A percentile compares a stretch with the other conserved stretches of the same genome.
These are phyloP conservation scores for Antheraea yamamai DNA, from an alignment of 2,888 invertebrate species.

Conservation along the genomic window DNA sequence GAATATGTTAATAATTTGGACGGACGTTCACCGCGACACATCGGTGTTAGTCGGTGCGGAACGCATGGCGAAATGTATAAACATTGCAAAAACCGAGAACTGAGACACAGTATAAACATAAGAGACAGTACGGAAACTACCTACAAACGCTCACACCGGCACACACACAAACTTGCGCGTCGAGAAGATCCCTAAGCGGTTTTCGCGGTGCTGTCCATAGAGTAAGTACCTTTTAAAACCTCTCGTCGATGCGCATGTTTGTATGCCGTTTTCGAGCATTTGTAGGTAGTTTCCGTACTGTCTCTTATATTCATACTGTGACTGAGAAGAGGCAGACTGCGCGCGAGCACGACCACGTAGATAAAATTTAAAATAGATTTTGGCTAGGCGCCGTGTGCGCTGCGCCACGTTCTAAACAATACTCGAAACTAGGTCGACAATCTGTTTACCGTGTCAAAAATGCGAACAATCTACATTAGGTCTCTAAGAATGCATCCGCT, in stretches of 20 bases:
- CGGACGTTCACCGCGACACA: background rate
- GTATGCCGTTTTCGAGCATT: too few relatives aligned
- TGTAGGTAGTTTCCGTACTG: too few relatives aligned
- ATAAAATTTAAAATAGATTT: slow-evolving; percentile 77
- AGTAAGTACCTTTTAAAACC: too few relatives aligned
- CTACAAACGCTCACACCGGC: too few relatives aligned
- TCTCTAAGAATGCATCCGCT: slow-evolving; percentile 27
- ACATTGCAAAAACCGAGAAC: slow-evolving; percentile 68
- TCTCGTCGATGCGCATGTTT: too few relatives aligned
- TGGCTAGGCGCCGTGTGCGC: slow-evolving; percentile 72
- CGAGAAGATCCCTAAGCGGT: too few relatives aligned
- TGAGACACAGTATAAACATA: too few relatives aligned
- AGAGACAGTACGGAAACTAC: too few relatives aligned
- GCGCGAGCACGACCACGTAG: slow-evolving; percentile 61
- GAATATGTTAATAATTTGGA: background rate
- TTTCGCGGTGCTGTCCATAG: too few relatives aligned
- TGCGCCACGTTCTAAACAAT: slow-evolving; percentile 60
- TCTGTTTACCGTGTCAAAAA: slow-evolving; percentile 74
- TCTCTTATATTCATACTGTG: too few relatives aligned
- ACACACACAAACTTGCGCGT: too few relatives aligned
- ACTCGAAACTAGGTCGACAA: slow-evolving; percentile 75
- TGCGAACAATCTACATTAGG: slow-evolving; percentile 46
- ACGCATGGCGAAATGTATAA: slow-evolving; percentile 47
- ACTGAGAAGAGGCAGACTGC: slow-evolving; percentile 49
- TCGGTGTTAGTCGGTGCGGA: background rate